phyloP scores from a whole-genome alignment of 1,140 invertebrate genomes.

The Drosophila sp. region DNA sequence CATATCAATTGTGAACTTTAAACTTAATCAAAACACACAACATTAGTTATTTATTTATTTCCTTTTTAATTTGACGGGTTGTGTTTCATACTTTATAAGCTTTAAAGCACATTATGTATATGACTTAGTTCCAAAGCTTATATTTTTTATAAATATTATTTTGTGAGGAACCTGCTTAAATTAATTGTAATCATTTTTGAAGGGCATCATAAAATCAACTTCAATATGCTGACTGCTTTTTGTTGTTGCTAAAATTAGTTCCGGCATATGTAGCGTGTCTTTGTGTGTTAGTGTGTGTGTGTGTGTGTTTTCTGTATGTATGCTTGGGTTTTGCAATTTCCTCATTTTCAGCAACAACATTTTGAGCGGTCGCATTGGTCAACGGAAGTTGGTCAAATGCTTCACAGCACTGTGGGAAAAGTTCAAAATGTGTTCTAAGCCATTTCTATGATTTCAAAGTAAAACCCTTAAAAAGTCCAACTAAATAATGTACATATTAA shows the following conservation, averaged over 20 bases:
- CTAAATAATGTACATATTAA: slow-evolving; percentile 48
- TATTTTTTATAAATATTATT: neutral
- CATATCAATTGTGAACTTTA: too few species aligned
- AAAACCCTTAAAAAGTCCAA: slow-evolving; percentile 14
- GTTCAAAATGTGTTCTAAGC: slow-evolving; percentile 10
- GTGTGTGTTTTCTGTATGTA: slow-evolving; percentile 13
- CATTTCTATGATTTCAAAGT: slow-evolving; percentile 11
- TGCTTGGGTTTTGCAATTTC: slow-evolving; percentile 43
- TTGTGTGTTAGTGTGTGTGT: slow-evolving; percentile 1
- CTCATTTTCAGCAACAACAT: slow-evolving; percentile 29
- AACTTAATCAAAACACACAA: too few species aligned
- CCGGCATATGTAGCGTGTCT: neutral
- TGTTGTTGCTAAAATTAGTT: slow-evolving; percentile 34
- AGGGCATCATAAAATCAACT: slow-evolving; percentile 19
- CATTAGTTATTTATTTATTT: too few species aligned
- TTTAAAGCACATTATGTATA: too few species aligned
- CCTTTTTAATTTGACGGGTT: too few species aligned
- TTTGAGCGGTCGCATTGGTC: slow-evolving; percentile 19
- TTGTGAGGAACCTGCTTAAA: too few species aligned
- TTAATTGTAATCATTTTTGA: slow-evolving; percentile 30
- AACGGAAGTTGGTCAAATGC: slow-evolving; percentile 49
- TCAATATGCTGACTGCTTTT: neutral
- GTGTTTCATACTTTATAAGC: too few species aligned
- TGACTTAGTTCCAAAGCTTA: too few species aligned
- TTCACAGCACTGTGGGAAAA: slow-evolving; percentile 30